These are phyloP conservation scores for Decapterus maruadsi DNA, from an alignment of 2,797 vertebrate species.

Conservation along the genomic window DNA sequence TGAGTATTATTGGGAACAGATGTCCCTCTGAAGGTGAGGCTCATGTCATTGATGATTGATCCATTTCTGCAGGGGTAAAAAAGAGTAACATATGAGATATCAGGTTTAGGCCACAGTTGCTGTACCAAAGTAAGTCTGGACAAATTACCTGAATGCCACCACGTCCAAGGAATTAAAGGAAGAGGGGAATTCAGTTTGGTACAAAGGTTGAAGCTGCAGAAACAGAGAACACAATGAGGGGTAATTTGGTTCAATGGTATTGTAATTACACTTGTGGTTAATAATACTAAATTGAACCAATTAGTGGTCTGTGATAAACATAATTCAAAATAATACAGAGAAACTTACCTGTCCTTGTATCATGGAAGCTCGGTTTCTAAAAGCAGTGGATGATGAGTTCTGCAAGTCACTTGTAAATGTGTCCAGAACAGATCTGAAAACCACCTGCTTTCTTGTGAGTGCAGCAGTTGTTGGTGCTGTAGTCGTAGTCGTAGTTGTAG, in stretches of 20 bases:
- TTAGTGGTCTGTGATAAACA: not conserved
- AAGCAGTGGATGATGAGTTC: slow-evolving; percentile 37
- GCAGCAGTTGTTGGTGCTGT: not conserved
- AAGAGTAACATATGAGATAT: not conserved
- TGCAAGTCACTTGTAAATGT: slow-evolving; percentile 51
- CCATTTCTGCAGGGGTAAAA: slow-evolving; percentile 40
- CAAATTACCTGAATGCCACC: slow-evolving; percentile 51
- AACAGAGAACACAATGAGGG: not conserved
- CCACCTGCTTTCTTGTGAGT: not conserved
- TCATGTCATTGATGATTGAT: slow-evolving; percentile 30
- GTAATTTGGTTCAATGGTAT: too few species aligned
- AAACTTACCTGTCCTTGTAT: slow-evolving; percentile 33
- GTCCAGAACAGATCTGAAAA: slow-evolving; percentile 40
- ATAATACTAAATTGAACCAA: too few species aligned
- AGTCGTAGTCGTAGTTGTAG: too few species aligned
- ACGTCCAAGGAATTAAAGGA: slow-evolving; percentile 37
- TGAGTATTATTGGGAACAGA: slow-evolving; percentile 23
- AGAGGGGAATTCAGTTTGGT: not conserved
- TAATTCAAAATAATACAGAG: too few species aligned
- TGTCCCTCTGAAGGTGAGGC: slow-evolving; percentile 8
- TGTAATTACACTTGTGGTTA: not conserved
- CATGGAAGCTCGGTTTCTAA: slow-evolving; percentile 13
- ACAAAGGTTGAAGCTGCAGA: slow-evolving; percentile 62
- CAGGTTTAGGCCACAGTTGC: not conserved
- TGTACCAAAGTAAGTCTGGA: not conserved